These are phyloP conservation scores for Melieria omissa DNA, from an alignment of 2,888 invertebrate genomes.

Conservation along the genomic window DNA sequence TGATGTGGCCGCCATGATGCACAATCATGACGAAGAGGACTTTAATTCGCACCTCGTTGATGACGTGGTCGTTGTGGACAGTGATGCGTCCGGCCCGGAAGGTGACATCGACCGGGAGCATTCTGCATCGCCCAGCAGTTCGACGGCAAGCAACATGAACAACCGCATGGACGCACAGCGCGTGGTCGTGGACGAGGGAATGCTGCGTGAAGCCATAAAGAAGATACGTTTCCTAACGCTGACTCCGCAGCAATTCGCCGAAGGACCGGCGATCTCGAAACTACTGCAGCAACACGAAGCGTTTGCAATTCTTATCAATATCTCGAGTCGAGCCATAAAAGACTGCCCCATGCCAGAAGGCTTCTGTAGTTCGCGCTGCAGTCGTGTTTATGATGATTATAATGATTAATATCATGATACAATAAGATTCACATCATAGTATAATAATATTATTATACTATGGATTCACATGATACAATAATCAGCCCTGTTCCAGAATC, in stretches of 20 bases:
- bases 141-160: constrained; percentile 50
- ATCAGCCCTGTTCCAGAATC: too few species aligned
- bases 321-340: constrained; percentile 76
- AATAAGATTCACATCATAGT: too few species aligned
- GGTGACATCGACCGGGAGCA: constrained; percentile 20
- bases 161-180: constrained; percentile 59
- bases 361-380: constrained; percentile 71
- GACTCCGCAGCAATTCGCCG: constrained; percentile 84
- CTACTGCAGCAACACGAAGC: constrained; percentile 81
- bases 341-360: constrained; percentile 79
- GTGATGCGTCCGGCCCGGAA: constrained; percentile 51
- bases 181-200: constrained; percentile 56
- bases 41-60: constrained; percentile 43
- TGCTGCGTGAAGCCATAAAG: constrained; percentile 75
- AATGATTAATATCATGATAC: too few species aligned
- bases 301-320: constrained; percentile 84
- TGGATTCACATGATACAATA: too few species aligned
- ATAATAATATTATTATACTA: too few species aligned
- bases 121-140: constrained; percentile 25
- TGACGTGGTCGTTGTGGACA: constrained; percentile 60
- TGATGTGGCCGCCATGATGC: constrained; percentile 60
- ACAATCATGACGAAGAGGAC: constrained; percentile 54
- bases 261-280: constrained; percentile 81
- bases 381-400: constrained; percentile 60
- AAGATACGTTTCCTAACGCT: constrained; percentile 84